These are phyloP conservation scores for Pseudomugil gertrudae DNA, from an alignment of 2,797 vertebrate species.

Conservation along the genomic window DNA sequence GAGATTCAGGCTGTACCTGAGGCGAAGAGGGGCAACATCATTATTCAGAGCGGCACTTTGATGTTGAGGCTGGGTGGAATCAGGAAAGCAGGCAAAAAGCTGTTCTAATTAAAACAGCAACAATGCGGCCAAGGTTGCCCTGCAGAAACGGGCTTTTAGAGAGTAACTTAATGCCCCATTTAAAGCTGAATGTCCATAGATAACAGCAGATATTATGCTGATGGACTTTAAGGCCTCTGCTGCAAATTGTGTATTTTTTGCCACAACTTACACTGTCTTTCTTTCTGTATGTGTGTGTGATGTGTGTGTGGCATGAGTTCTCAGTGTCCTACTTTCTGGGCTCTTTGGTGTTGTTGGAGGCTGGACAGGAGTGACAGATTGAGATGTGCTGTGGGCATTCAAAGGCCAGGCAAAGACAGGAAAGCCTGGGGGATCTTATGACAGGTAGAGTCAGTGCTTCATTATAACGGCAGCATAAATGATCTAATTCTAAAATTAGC, in stretches of 20 bases:
- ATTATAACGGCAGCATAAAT: slow-evolving; percentile 48
- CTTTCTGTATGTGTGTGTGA: slow-evolving; percentile 20
- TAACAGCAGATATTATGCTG: slow-evolving; percentile 59
- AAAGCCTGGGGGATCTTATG: slow-evolving; percentile 71
- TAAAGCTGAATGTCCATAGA: slow-evolving; percentile 67
- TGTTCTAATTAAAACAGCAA: slow-evolving; percentile 79
- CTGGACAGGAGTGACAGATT: slow-evolving; percentile 76
- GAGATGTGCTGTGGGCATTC: slow-evolving; percentile 74
- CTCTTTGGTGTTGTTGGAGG: slow-evolving; percentile 70
- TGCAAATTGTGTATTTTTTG: slow-evolving; percentile 58
- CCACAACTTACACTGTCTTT: slow-evolving; percentile 34
- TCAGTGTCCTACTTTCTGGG: slow-evolving; percentile 75
- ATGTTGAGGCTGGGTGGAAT: slow-evolving; percentile 75
- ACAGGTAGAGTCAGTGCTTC: slow-evolving; percentile 75
- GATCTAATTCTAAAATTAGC: slow-evolving; percentile 59
- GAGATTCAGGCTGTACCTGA: slow-evolving; percentile 75
- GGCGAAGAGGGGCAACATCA: slow-evolving; percentile 72
- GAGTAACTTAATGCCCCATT: slow-evolving; percentile 76
- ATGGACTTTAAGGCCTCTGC: slow-evolving; percentile 56
- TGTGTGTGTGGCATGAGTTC: slow-evolving; percentile 42
- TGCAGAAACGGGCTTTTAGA: slow-evolving; percentile 72
- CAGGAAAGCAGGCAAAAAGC: slow-evolving; percentile 65
- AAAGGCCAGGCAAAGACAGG: slow-evolving; percentile 69
- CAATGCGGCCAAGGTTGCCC: slow-evolving; percentile 68
- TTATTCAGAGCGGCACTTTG: slow-evolving; percentile 78